phyloP scores from a whole-genome alignment of 2,888 invertebrate species.

The Ypsolopha sequella region DNA sequence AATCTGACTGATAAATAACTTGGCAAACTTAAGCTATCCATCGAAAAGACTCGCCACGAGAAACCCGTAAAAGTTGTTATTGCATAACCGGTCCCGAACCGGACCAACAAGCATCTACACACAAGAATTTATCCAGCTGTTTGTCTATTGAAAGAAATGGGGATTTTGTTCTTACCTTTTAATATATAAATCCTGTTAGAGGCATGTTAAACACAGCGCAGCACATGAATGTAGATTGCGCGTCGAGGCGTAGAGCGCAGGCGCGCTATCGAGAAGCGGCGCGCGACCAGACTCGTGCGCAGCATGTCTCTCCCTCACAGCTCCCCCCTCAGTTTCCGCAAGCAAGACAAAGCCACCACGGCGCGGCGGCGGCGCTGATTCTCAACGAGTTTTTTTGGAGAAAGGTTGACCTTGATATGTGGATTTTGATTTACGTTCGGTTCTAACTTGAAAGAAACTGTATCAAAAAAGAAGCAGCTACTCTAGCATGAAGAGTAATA shows the following conservation, averaged over 20 bases:
- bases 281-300: not conserved
- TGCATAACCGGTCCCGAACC: slow-evolving; percentile 14
- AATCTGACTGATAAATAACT: slow-evolving; percentile 3
- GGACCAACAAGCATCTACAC: no score
- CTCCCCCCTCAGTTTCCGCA: not conserved
- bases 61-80: slow-evolving; percentile 8
- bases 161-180: no score
- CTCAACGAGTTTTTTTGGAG: not conserved
- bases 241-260: not conserved
- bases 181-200: slow-evolving; percentile 1
- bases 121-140: no score
- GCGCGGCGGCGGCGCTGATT: not conserved
- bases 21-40: slow-evolving; percentile 13
- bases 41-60: slow-evolving; percentile 7
- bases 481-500: no score
- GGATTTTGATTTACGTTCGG: no score
- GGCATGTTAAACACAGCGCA: not conserved
- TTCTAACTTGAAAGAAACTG: no score
- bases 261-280: not conserved
- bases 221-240: not conserved
- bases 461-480: not conserved
- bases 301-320: not conserved
- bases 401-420: not conserved
- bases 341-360: not conserved
- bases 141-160: no score